Evolutionary conservation across 2,113 vertebrate genomes (phyloP), one percentile per base, ranked within the genome.

Genomic region (Hipposideros armiger): DNA sequence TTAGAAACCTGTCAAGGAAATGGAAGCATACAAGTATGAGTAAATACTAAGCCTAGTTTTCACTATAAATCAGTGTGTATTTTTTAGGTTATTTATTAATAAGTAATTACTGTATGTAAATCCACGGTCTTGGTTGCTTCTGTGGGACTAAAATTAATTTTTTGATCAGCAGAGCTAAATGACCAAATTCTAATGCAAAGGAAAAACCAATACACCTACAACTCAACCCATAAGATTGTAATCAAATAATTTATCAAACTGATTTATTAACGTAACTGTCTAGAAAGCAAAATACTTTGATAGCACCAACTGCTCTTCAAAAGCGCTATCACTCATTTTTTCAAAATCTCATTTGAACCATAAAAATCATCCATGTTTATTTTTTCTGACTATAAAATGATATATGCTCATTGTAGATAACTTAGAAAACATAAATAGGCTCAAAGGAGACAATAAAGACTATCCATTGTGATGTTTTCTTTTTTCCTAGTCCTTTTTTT

Each of bases 241-340:
- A 87, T 52, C 30, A 96, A 94, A 22, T 81, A 70, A 77, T 69
- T 62, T 94, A 94, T 47, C 69, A 92, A 78, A 74, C 16, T 78
- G 19, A 80, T 69, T 97, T 66, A 76, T 80, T 78, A 93, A 86
- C 6, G 4, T 70, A 96, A 90, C 70, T 73, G 16, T 74, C 62
- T 81, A 96, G 42, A 96, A 92, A 92, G 45, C 70, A 97, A 96
- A 97, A 94, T 36, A 95, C 58, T 73, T 60, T 80, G 54, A 88
- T 28, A 94, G 24, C 17, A 95, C 40, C 24, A 92, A 94, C 24
- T 92, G 64, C 15, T 89, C 70, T 94, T 87, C 50, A 73, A 93
- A 95, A 82, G 67, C 77, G 36, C 14, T 88, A 78, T 52, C 15
- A 95, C 54, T 42, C 32, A 85, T 16, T 92, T 89, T 94, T 85